A percentile compares a stretch with the other conserved stretches of the same genome.
Evolutionary conservation across 2,888 invertebrate species (phyloP).

Genomic region (Darwinula stevensoni): DNA sequence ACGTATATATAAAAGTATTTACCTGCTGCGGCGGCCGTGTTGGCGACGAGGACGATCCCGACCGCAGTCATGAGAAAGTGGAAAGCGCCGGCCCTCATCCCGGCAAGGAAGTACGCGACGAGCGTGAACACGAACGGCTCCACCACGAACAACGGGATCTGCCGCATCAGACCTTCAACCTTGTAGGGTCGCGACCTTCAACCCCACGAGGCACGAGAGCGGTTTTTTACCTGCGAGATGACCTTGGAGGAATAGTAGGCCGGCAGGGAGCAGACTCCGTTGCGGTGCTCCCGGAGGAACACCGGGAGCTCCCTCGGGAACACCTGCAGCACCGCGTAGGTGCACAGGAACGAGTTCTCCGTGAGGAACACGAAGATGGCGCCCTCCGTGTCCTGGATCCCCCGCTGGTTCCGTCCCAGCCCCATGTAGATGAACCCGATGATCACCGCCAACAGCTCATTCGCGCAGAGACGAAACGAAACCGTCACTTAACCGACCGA

Average conservation of each 20-base stretch:
- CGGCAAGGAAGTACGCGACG: conserved; percentile 61
- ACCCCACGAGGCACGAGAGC: not conserved
- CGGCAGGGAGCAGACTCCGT: conserved; percentile 47
- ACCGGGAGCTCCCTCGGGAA: conserved; percentile 53
- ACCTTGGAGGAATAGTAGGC: conserved; percentile 52
- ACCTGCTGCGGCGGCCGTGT: conserved; percentile 65
- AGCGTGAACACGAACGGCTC: conserved; percentile 51
- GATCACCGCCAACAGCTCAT: conserved; percentile 30
- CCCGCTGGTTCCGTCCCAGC: conserved; percentile 34
- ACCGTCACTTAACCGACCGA: too few relatives aligned
- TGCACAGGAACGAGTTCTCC: conserved; percentile 66
- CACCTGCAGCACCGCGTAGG: conserved; percentile 60
- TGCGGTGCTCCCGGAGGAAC: conserved; percentile 45
- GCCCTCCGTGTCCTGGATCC: conserved; percentile 63
- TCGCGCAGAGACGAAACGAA: conserved; percentile 21
- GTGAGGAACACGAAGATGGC: conserved; percentile 58
- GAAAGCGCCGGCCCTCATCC: conserved; percentile 32
- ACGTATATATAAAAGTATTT: conserved; percentile 12
- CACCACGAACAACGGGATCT: conserved; percentile 55
- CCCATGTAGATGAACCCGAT: conserved; percentile 61
- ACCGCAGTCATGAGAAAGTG: conserved; percentile 37
- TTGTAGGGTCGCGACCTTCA: not conserved
- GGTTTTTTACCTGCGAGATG: conserved; percentile 35
- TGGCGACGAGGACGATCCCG: conserved; percentile 42
- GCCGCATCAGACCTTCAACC: conserved; percentile 10